These are phyloP conservation scores for Lepidurus arcticus DNA, from an alignment of 1,140 invertebrate species.

Conservation along the genomic window DNA sequence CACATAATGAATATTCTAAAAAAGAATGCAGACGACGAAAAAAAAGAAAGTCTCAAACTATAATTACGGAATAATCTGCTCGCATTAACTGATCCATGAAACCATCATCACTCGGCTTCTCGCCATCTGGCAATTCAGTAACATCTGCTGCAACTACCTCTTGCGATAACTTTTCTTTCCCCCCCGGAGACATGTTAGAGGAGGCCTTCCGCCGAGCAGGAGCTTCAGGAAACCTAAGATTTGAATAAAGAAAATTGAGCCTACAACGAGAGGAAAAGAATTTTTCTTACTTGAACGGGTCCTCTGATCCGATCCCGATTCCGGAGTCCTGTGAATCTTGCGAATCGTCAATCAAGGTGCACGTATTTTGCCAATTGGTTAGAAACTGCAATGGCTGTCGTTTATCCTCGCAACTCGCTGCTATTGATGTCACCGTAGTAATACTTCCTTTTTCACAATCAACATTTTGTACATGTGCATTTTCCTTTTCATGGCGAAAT, in stretches of 20 bases:
- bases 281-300: background rate
- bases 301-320: background rate
- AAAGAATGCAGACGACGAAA: no score
- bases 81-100: background rate
- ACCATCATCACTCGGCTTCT: constrained; percentile 1
- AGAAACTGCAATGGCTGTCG: background rate
- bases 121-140: background rate
- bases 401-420: background rate
- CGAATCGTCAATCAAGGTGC: background rate
- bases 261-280: background rate
- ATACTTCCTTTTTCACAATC: background rate
- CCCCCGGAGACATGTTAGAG: constrained; percentile 1
- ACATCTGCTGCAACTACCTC: background rate
- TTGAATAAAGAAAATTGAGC: background rate
- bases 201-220: background rate
- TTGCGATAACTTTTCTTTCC: background rate
- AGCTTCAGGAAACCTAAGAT: background rate
- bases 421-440: background rate
- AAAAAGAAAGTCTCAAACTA: background rate
- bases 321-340: constrained; percentile 8
- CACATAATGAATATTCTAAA: no score
- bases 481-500: background rate
- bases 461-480: background rate
- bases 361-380: background rate
- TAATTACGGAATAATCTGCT: constrained; percentile 2